phyloP scores from a whole-genome alignment of 2,888 invertebrate species.

The Phortica magna region DNA sequence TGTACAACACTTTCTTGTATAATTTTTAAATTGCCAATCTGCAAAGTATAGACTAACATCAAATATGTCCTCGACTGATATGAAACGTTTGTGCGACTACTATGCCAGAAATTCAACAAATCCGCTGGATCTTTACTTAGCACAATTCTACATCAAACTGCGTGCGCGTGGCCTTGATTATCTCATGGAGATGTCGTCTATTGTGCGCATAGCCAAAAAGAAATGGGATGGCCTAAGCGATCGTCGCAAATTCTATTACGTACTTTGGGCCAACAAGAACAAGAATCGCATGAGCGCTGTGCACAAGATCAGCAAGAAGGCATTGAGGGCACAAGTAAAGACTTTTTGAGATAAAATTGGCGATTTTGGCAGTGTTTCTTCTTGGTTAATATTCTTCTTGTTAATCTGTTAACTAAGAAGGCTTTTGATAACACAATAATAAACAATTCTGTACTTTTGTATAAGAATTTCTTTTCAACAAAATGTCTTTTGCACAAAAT shows the following conservation, averaged over 20 bases:
- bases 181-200: background rate
- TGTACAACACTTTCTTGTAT: too few relatives aligned
- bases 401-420: too few relatives aligned
- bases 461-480: too few relatives aligned
- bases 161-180: background rate
- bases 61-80: slow-evolving; percentile 21
- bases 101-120: slow-evolving; percentile 17
- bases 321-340: background rate
- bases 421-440: too few relatives aligned
- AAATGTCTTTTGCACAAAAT: too few relatives aligned
- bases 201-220: slow-evolving; percentile 5
- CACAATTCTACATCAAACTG: background rate
- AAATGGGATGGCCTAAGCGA: slow-evolving; percentile 22
- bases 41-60: background rate
- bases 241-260: slow-evolving; percentile 25
- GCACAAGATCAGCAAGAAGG: background rate
- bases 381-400: background rate
- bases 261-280: slow-evolving; percentile 26
- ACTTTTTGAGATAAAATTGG: background rate
- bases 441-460: too few relatives aligned
- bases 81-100: background rate
- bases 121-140: slow-evolving; percentile 13
- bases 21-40: too few relatives aligned
- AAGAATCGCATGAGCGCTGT: background rate
- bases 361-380: background rate